Percentiles rank a stretch among this genome's conserved stretches.
Evolutionary conservation across 2,113 vertebrate genomes (phyloP).

Genomic region (Tragelaphus strepsiceros): DNA sequence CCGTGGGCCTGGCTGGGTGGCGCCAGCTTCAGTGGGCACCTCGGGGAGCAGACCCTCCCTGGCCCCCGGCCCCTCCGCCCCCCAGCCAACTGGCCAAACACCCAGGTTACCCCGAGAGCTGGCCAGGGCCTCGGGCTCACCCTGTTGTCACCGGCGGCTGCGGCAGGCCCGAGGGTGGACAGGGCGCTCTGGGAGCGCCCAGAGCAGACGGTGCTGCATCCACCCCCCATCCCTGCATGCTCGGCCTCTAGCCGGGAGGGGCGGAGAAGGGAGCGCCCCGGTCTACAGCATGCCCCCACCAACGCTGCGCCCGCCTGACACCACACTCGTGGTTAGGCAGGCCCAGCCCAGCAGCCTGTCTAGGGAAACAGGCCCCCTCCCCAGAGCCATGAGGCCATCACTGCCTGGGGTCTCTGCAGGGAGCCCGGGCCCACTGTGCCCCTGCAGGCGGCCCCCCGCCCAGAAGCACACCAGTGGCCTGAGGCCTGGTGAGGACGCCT

Average conservation of each 20-base stretch:
- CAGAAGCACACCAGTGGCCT: background rate
- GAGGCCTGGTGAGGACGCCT: fast-evolving
- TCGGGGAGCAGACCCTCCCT: no score
- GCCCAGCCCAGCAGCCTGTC: fast-evolving
- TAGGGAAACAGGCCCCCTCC: background rate
- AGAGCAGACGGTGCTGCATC: background rate
- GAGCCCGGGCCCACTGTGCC: background rate
- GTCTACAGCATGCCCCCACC: fast-evolving
- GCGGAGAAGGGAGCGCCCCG: fast-evolving
- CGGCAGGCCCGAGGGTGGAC: background rate
- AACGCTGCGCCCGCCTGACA: background rate
- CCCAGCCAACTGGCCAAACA: background rate
- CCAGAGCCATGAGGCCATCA: fast-evolving
- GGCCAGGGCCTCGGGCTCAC: background rate
- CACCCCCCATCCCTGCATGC: background rate
- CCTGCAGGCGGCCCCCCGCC: fast-evolving
- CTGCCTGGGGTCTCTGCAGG: background rate
- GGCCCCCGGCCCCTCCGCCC: background rate
- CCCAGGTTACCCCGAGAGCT: fast-evolving
- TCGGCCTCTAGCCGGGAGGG: background rate
- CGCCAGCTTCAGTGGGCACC: fast-evolving
- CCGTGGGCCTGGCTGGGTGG: background rate
- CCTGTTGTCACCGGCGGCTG: fast-evolving
- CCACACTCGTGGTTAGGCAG: background rate
- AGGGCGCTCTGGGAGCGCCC: no score